phyloP scores from a whole-genome alignment of 2,113 vertebrate genomes.

The Urocitellus parryii region DNA sequence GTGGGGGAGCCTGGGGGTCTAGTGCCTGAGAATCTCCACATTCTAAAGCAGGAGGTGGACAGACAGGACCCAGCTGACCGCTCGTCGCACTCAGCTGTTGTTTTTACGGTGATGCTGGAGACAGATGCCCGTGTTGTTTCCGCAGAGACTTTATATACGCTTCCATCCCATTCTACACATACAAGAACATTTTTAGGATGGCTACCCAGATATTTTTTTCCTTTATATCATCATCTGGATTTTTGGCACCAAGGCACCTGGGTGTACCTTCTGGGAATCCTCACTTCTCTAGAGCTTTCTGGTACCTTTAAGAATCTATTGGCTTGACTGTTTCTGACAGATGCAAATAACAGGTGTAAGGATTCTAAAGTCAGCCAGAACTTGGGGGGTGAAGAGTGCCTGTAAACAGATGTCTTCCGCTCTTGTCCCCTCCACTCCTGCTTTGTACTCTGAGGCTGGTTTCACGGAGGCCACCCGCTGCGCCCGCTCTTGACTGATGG shows the following conservation, averaged over 20 bases:
- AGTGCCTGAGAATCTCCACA: not conserved
- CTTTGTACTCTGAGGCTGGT: not conserved
- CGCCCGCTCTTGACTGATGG: accelerated
- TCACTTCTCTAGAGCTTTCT: not conserved
- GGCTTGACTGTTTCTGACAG: not conserved
- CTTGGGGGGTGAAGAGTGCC: not conserved
- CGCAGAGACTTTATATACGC: too few species aligned
- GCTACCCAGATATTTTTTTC: not conserved
- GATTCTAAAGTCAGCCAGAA: not conserved
- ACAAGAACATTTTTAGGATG: not conserved
- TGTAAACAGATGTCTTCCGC: not conserved
- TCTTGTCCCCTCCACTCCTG: not conserved
- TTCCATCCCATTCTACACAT: not conserved
- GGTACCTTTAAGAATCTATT: not conserved
- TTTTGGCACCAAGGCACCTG: too few species aligned
- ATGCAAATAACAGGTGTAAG: accelerated
- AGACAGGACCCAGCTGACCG: not conserved
- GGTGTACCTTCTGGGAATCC: not conserved
- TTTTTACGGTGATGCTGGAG: not conserved
- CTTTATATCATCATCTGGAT: not conserved
- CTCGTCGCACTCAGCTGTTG: not conserved
- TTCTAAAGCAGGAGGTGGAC: not conserved
- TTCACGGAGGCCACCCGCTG: not conserved
- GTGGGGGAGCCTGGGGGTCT: not conserved
- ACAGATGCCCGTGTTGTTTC: not conserved